phyloP scores from a whole-genome alignment of 64 coral and sea anemone genomes.

The Actinia equina region DNA sequence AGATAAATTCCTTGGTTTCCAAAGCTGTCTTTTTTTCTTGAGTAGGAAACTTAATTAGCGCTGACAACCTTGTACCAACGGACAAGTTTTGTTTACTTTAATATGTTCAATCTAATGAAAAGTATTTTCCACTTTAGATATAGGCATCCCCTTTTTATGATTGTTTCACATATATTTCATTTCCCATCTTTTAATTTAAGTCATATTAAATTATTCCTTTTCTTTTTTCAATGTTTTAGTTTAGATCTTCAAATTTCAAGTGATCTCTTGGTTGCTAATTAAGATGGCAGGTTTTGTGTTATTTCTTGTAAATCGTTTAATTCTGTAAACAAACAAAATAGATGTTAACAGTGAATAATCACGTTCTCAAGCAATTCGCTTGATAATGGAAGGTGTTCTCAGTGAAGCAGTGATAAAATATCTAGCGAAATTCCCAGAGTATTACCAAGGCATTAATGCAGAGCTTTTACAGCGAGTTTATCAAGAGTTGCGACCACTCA shows the following conservation, averaged over 20 bases:
- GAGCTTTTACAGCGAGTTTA: slow-evolving; percentile 34
- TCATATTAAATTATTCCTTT: too few relatives aligned
- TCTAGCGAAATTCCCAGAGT: neutral
- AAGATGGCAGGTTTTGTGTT: neutral
- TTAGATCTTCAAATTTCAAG: neutral
- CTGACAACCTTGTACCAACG: too few relatives aligned
- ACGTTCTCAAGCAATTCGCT: neutral
- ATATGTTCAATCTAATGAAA: too few relatives aligned
- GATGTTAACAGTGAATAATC: neutral
- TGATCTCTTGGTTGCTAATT: neutral
- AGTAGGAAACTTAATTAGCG: too few relatives aligned
- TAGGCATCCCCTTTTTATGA: too few relatives aligned
- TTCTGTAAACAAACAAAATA: neutral
- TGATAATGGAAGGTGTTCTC: neutral
- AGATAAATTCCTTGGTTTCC: too few relatives aligned
- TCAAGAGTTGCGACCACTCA: slow-evolving; percentile 39
- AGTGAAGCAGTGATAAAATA: neutral
- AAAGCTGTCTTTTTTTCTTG: too few relatives aligned
- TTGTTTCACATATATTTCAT: too few relatives aligned
- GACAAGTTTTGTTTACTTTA: too few relatives aligned
- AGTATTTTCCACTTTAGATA: too few relatives aligned
- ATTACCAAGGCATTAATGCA: slow-evolving; percentile 26
- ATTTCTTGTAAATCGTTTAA: slow-evolving; percentile 5
- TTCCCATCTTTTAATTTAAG: too few relatives aligned
- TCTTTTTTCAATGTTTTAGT: neutral